Conservation (phyloP, 1,140 invertebrate species). For the Steinernema feltiae region DNA sequence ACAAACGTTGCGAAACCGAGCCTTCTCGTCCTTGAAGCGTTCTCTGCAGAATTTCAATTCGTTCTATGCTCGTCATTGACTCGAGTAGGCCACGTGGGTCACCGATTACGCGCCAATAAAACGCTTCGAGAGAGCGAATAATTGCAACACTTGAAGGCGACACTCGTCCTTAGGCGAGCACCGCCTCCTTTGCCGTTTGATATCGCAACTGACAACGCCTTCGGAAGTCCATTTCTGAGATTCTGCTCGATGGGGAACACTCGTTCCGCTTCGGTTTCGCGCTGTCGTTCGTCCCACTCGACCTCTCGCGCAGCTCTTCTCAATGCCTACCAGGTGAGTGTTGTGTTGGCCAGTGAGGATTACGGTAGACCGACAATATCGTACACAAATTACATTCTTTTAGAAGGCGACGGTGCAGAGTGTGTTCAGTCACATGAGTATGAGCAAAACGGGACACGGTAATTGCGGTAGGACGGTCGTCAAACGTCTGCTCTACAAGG, state of each 20-base stretch:
- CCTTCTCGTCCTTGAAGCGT: too few relatives aligned
- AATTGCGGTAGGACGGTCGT: background rate
- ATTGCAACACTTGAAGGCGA: background rate
- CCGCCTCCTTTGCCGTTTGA: background rate
- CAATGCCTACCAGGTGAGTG: background rate
- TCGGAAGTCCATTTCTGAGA: background rate
- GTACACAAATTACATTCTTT: background rate
- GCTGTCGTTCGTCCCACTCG: background rate
- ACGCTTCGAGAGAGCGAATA: background rate
- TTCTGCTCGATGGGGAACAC: background rate
- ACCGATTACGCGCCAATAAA: background rate
- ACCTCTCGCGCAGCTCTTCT: background rate
- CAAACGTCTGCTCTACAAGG: constrained; percentile 4
- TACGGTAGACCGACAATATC: background rate
- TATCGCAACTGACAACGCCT: background rate
- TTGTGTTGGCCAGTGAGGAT: background rate
- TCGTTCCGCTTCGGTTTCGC: background rate
- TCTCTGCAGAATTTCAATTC: background rate
- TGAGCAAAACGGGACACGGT: background rate
- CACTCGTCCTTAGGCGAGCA: background rate
- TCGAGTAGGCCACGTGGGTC: background rate
- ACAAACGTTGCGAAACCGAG: too few relatives aligned
- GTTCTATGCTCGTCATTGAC: background rate
- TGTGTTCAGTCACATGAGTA: constrained; percentile 8
- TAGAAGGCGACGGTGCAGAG: background rate